Evolutionary conservation across 2,888 invertebrate genomes (phyloP).

Genomic region (Eupithecia exiguata): DNA sequence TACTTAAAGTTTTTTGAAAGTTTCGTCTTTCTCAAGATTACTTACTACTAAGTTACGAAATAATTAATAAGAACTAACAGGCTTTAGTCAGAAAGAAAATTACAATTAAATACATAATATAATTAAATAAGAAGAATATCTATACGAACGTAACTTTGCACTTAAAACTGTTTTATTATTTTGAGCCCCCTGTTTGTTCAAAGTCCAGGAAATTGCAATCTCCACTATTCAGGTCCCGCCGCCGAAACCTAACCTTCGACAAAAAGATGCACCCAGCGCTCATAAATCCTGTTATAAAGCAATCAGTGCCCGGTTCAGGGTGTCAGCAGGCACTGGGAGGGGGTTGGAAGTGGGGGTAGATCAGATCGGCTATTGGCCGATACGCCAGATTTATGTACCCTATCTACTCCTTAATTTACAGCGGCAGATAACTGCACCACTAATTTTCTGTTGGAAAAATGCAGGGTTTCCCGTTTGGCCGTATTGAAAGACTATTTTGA

Average conservation of each 20-base stretch:
- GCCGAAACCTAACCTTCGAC: constrained; percentile 1
- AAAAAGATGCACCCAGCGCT: constrained; percentile 18
- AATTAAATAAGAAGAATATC: no score
- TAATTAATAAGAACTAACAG: no score
- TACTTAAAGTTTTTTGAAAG: background rate
- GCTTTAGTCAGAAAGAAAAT: no score
- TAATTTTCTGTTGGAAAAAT: constrained; percentile 35
- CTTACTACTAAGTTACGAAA: no score
- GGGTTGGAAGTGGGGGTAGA: constrained; percentile 34
- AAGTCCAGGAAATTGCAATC: background rate
- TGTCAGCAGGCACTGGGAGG: constrained; percentile 40
- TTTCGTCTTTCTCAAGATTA: background rate
- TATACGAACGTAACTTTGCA: no score
- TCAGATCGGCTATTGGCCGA: constrained; percentile 61
- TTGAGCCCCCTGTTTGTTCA: background rate
- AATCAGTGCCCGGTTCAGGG: constrained; percentile 42
- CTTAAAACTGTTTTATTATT: background rate
- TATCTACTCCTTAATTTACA: constrained; percentile 62
- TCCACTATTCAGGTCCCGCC: background rate
- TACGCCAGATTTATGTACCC: constrained; percentile 61
- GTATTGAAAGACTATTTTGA: background rate
- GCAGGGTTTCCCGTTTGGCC: constrained; percentile 3
- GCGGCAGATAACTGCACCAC: constrained; percentile 40
- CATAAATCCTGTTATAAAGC: constrained; percentile 37
- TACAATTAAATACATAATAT: no score